A percentile compares a stretch with the other conserved stretches of the same genome.
These are phyloP conservation scores for Xenops minutus DNA, from an alignment of 2,797 vertebrate genomes.

Conservation along the genomic window DNA sequence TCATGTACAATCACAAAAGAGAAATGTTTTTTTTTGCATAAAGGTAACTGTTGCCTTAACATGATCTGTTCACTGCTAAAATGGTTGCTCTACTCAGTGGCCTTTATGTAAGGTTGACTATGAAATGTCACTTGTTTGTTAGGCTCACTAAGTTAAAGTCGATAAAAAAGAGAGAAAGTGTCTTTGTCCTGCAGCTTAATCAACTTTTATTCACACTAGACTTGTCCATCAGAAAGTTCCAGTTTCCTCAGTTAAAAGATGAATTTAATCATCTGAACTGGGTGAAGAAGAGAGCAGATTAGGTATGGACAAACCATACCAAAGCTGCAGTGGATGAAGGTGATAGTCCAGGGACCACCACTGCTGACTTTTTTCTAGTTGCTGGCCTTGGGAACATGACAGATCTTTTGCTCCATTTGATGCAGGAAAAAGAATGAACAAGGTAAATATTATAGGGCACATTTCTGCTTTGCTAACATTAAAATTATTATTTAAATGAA, in stretches of 20 bases:
- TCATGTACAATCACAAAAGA: not conserved
- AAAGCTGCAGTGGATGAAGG: not conserved
- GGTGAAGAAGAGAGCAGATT: not conserved
- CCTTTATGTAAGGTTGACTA: not conserved
- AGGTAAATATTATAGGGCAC: not conserved
- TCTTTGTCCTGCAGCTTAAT: not conserved
- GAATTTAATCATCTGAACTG: not conserved
- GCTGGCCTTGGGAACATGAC: not conserved
- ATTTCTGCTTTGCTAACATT: not conserved
- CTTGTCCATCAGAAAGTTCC: not conserved
- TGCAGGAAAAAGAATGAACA: constrained; percentile 5
- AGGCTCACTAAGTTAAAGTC: not conserved
- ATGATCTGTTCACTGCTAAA: not conserved
- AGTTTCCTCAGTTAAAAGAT: not conserved
- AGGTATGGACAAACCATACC: not conserved
- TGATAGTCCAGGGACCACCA: not conserved
- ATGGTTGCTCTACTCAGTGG: not conserved
- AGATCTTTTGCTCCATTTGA: not conserved
- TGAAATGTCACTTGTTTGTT: not conserved
- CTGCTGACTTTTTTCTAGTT: constrained; percentile 9
- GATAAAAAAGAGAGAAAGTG: not conserved
- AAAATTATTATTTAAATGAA: not conserved
- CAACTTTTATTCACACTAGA: not conserved
- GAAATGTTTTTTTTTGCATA: not conserved
- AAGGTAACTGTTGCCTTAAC: not conserved